A percentile compares a stretch with the other conserved stretches of the same genome.
phyloP scores from a whole-genome alignment of 2,797 vertebrate species.

The Rhynchotus rufescens region DNA sequence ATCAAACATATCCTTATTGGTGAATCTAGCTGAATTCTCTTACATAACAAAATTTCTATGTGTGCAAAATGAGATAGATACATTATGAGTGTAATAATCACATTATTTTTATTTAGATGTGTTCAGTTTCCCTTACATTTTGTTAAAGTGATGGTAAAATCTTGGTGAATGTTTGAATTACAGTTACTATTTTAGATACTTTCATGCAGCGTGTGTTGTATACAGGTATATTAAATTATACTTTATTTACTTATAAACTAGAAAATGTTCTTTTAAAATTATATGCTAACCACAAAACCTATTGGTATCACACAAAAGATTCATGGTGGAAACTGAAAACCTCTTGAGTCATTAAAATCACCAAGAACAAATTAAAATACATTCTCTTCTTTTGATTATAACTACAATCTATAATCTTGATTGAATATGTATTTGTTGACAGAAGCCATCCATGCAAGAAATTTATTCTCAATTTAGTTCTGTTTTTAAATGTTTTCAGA shows the following conservation, averaged over 20 bases:
- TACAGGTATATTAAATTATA: constrained; percentile 9
- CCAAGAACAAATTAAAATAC: constrained; percentile 19
- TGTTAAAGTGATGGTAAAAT: background rate
- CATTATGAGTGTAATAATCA: background rate
- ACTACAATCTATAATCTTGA: background rate
- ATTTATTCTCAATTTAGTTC: constrained; percentile 46
- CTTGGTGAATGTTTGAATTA: constrained; percentile 1
- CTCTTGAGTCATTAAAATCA: constrained; percentile 37
- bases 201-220: background rate
- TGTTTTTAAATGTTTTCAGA: constrained; percentile 37
- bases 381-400: constrained; percentile 36
- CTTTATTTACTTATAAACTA: constrained; percentile 31
- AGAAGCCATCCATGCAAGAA: constrained; percentile 38
- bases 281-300: constrained; percentile 37
- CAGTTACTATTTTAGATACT: background rate
- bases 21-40: background rate
- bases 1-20: background rate
- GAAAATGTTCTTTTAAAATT: constrained; percentile 51
- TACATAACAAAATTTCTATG: background rate
- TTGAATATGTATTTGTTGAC: constrained; percentile 30
- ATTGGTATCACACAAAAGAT: constrained; percentile 2
- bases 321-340: constrained; percentile 36
- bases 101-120: constrained; percentile 17
- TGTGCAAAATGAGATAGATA: background rate
- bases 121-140: background rate